Evolutionary conservation across 1,140 invertebrate genomes (phyloP).

Genomic region (Drosophila pandora): DNA sequence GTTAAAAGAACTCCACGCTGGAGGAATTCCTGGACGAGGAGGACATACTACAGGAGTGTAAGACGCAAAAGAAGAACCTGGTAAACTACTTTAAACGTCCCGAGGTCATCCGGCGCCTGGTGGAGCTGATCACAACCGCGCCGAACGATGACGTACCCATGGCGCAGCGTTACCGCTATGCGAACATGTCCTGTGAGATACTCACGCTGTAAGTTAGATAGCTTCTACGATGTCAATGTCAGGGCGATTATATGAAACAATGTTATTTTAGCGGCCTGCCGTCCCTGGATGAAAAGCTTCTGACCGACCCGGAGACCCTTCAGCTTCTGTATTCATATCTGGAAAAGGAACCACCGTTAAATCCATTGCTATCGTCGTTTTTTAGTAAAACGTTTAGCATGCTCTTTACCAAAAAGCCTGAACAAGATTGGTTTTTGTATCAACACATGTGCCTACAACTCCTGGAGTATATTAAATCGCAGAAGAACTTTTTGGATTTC

Average conservation of each 20-base stretch:
- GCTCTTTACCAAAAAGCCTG: constrained; percentile 90
- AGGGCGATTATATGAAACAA: background rate
- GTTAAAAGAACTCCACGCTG: constrained; percentile 93
- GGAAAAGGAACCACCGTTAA: constrained; percentile 93
- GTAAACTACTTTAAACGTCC: constrained; percentile 93
- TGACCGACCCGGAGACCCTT: constrained; percentile 90
- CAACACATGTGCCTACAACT: constrained; percentile 95
- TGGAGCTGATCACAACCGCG: constrained; percentile 93
- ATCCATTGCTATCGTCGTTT: constrained; percentile 97
- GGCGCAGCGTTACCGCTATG: constrained; percentile 93
- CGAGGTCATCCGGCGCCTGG: constrained; percentile 93
- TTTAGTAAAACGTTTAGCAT: constrained; percentile 97
- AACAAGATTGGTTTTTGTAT: constrained; percentile 95
- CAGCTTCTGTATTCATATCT: constrained; percentile 95
- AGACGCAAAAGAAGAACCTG: constrained; percentile 95
- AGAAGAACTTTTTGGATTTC: constrained; percentile 93
- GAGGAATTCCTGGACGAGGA: constrained; percentile 96
- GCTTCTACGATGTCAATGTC: background rate
- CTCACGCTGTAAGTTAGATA: constrained; percentile 86
- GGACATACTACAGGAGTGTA: constrained; percentile 97
- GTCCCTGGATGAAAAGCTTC: constrained; percentile 93
- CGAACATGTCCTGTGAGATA: constrained; percentile 97
- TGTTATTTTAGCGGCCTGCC: constrained; percentile 88
- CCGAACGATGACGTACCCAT: constrained; percentile 91
- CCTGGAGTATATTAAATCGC: constrained; percentile 94